Evolutionary conservation across 2,888 invertebrate species (phyloP).

Genomic region (Drosophila quinaria): DNA sequence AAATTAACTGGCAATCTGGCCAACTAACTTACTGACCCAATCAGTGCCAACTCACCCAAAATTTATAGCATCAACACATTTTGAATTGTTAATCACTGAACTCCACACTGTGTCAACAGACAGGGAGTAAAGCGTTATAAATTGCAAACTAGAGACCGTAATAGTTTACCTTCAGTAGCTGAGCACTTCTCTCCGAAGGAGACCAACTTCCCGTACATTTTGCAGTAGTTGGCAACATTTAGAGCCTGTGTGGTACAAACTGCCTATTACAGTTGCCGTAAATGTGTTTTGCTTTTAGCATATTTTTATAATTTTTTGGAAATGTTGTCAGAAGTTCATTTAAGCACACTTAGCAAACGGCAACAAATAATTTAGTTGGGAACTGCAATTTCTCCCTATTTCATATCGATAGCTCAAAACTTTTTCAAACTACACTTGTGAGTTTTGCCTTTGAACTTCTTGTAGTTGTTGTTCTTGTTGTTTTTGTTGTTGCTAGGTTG

Average conservation of each 20-base stretch:
- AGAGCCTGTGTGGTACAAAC: conserved; percentile 4
- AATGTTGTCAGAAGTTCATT: conserved; percentile 53
- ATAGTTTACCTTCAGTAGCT: conserved; percentile 31
- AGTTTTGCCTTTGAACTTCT: conserved; percentile 44
- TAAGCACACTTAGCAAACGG: conserved; percentile 35
- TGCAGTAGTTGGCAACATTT: conserved; percentile 36
- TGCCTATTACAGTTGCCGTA: conserved; percentile 26
- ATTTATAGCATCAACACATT: conserved; percentile 5
- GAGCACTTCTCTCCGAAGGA: conserved; percentile 2
- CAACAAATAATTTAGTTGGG: conserved; percentile 60
- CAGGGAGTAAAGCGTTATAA: conserved; percentile 3
- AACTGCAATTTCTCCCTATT: conserved; percentile 18
- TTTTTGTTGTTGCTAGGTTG: conserved; percentile 28
- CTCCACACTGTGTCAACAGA: conserved; percentile 34
- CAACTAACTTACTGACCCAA: background rate
- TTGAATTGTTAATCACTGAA: conserved; percentile 46
- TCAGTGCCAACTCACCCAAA: conserved; percentile 4
- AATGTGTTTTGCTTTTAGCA: conserved; percentile 55
- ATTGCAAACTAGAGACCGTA: conserved; percentile 17
- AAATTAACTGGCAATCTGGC: background rate
- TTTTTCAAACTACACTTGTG: conserved; percentile 67
- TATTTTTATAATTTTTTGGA: conserved; percentile 64
- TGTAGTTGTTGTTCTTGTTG: conserved; percentile 12
- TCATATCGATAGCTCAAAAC: conserved; percentile 55
- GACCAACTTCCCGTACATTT: conserved; percentile 16